These are phyloP conservation scores for Melanotus villosus DNA, from an alignment of 2,888 invertebrate genomes.

Conservation along the genomic window DNA sequence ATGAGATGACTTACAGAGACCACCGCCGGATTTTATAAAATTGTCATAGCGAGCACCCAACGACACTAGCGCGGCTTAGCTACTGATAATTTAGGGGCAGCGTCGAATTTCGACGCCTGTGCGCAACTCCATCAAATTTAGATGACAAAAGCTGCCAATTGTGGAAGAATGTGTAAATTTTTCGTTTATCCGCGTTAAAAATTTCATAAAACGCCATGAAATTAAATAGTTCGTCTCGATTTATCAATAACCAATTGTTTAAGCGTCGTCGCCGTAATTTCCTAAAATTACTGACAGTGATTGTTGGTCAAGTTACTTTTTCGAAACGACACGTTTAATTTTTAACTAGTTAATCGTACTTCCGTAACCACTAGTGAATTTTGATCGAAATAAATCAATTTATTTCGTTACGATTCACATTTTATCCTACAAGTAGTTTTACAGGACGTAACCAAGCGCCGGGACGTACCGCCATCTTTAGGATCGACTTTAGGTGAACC, in stretches of 20 bases:
- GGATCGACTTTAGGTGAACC: slow-evolving; percentile 5
- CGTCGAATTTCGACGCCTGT: slow-evolving; percentile 64
- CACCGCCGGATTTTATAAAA: slow-evolving; percentile 67
- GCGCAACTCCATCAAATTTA: slow-evolving; percentile 68
- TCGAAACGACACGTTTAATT: background rate
- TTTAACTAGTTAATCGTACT: background rate
- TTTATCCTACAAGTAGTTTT: slow-evolving; percentile 17
- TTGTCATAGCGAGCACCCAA: slow-evolving; percentile 68
- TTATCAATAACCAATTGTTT: background rate
- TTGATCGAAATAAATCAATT: slow-evolving; percentile 19
- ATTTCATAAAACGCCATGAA: slow-evolving; percentile 8
- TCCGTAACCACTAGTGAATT: background rate
- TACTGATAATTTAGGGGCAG: slow-evolving; percentile 68
- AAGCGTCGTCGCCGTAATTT: background rate
- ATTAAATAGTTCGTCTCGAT: background rate
- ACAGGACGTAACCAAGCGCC: slow-evolving; percentile 23
- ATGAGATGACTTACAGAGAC: slow-evolving; percentile 64
- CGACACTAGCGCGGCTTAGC: slow-evolving; percentile 69
- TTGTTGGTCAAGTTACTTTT: background rate
- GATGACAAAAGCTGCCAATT: slow-evolving; percentile 67
- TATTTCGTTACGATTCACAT: slow-evolving; percentile 15
- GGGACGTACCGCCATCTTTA: slow-evolving; percentile 22
- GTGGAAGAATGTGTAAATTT: slow-evolving; percentile 43
- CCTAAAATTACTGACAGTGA: background rate
- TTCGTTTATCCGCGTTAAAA: slow-evolving; percentile 10